Conservation (phyloP, 2,113 vertebrate genomes). For the Thermophis baileyi region DNA sequence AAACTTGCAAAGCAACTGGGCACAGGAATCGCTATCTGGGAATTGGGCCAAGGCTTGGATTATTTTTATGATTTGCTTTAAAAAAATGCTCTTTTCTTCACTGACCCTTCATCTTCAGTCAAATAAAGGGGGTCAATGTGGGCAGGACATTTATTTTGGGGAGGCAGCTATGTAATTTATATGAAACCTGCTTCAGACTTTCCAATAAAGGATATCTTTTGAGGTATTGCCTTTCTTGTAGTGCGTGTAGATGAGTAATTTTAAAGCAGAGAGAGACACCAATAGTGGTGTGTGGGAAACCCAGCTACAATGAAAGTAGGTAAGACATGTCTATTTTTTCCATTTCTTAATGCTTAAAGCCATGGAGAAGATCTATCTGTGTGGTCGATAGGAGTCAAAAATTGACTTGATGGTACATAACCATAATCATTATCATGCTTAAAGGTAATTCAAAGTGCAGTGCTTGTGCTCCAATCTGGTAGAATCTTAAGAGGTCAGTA, state of each 20-base stretch:
- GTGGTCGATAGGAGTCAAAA: neutral
- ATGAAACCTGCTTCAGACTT: constrained; percentile 30
- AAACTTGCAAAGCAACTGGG: constrained; percentile 87
- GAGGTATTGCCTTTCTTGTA: constrained; percentile 29
- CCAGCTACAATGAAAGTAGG: neutral
- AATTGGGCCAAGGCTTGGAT: constrained; percentile 96
- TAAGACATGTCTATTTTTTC: neutral
- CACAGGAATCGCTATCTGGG: constrained; percentile 94
- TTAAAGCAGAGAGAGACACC: neutral
- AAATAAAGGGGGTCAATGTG: constrained; percentile 16
- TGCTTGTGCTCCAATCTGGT: neutral
- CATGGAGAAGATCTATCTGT: neutral
- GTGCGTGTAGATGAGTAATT: constrained; percentile 1
- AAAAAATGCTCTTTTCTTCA: constrained; percentile 52
- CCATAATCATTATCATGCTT: neutral
- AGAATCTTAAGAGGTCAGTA: neutral
- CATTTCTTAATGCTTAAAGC: neutral
- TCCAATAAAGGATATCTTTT: constrained; percentile 54
- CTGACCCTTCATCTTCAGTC: constrained; percentile 25
- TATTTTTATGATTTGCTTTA: constrained; percentile 97
- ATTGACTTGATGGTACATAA: neutral
- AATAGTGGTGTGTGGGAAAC: neutral
- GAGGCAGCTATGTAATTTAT: constrained; percentile 42
- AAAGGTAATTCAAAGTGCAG: neutral
- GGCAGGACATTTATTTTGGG: neutral